Evolutionary conservation across 2,113 vertebrate species (phyloP).

Genomic region (Gorsachius goisagi): DNA sequence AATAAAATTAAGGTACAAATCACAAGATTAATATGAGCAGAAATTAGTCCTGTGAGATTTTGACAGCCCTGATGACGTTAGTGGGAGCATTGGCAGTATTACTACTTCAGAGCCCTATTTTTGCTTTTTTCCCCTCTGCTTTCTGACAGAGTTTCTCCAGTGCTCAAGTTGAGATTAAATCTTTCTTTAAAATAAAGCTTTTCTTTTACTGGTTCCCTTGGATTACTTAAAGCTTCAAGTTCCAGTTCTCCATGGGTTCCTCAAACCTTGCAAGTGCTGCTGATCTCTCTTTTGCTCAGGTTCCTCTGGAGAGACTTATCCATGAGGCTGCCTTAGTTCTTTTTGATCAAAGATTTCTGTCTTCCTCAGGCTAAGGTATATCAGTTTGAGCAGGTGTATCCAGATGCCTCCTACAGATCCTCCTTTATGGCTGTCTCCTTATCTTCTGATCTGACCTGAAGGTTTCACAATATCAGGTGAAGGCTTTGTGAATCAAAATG

Average conservation of each 20-base stretch:
- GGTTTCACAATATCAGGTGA: neutral
- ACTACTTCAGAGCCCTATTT: neutral
- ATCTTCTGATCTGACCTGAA: neutral
- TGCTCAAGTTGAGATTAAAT: neutral
- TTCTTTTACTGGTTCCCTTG: neutral
- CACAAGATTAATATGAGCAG: neutral
- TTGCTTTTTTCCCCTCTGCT: neutral
- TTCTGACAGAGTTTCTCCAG: neutral
- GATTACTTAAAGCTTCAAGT: neutral
- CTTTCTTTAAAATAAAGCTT: neutral
- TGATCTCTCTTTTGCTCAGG: neutral
- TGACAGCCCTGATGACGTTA: neutral
- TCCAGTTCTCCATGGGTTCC: neutral
- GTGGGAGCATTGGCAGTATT: neutral
- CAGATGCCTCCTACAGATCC: neutral
- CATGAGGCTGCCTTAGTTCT: neutral
- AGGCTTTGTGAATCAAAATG: neutral
- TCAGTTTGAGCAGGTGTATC: neutral
- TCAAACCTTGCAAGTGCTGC: neutral
- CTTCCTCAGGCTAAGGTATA: neutral
- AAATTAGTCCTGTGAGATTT: neutral
- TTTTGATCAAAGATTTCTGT: neutral
- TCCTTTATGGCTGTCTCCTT: neutral
- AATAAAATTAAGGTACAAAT: neutral
- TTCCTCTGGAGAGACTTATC: neutral